phyloP scores from a whole-genome alignment of 1,140 invertebrate species.

The Diachasmimorpha longicaudata region DNA sequence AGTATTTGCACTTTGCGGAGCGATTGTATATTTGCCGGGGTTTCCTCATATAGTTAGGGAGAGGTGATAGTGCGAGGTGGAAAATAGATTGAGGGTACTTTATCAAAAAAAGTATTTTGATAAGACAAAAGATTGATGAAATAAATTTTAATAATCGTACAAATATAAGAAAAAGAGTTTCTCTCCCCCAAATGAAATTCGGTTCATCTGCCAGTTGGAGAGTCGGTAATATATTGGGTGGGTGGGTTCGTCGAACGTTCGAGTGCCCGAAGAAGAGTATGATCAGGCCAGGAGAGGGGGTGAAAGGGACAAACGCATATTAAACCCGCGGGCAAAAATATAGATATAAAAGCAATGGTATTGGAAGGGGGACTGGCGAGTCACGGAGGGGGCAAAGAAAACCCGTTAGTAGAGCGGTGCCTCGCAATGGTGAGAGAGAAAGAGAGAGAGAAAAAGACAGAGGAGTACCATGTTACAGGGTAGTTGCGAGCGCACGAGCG shows the following conservation, averaged over 20 bases:
- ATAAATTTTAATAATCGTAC: too few relatives aligned
- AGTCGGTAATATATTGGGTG: not conserved
- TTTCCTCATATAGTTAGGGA: too few relatives aligned
- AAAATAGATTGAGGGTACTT: too few relatives aligned
- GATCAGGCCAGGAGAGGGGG: not conserved
- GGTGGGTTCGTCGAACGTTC: conserved; percentile 10
- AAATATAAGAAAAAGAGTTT: too few relatives aligned
- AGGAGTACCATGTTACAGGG: conserved; percentile 15
- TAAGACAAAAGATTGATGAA: too few relatives aligned
- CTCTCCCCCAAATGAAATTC: not conserved
- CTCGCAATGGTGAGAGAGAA: conserved; percentile 4
- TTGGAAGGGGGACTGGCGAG: conserved; percentile 31
- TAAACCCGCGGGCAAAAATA: not conserved
- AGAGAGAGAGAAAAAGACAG: not conserved
- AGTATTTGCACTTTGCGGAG: too few relatives aligned
- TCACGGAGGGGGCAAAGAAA: conserved; percentile 36
- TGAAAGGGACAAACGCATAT: not conserved
- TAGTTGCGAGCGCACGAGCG: conserved; percentile 35
- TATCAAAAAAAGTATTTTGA: too few relatives aligned
- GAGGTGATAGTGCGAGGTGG: too few relatives aligned
- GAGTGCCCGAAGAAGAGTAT: not conserved
- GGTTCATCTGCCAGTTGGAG: not conserved
- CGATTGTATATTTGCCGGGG: too few relatives aligned
- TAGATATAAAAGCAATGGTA: not conserved
- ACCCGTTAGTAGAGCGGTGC: conserved; percentile 59